Conservation (phyloP, 2,888 invertebrate genomes). For the Drosophila neotestacea region DNA sequence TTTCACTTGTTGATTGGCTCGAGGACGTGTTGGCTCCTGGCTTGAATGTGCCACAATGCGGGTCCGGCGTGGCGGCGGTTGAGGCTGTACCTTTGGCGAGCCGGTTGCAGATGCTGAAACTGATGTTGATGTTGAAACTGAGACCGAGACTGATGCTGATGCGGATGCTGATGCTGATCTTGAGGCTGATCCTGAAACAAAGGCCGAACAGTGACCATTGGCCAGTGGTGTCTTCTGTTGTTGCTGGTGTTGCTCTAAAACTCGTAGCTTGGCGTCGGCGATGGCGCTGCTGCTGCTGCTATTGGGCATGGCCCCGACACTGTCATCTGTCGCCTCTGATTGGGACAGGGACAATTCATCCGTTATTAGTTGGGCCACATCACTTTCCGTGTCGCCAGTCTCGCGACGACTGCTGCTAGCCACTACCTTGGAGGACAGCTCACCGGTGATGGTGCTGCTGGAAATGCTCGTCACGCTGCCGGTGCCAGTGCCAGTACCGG, state of each 20-base stretch:
- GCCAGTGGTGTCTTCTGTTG: slow-evolving; percentile 46
- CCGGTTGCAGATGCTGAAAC: slow-evolving; percentile 14
- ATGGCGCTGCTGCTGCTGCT: slow-evolving; percentile 72
- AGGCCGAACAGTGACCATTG: slow-evolving; percentile 62
- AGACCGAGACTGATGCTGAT: slow-evolving; percentile 9
- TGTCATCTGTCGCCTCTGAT: slow-evolving; percentile 83
- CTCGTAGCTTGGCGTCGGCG: slow-evolving; percentile 73
- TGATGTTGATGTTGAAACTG: slow-evolving; percentile 14
- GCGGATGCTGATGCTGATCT: background rate
- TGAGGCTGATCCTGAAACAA: background rate
- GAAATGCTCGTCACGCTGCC: slow-evolving; percentile 83
- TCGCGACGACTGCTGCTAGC: slow-evolving; percentile 78
- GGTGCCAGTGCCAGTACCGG: slow-evolving; percentile 28
- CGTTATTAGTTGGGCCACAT: slow-evolving; percentile 80
- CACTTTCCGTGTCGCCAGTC: slow-evolving; percentile 81
- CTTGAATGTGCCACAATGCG: slow-evolving; percentile 63
- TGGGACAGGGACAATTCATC: slow-evolving; percentile 79
- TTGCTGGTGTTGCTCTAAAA: slow-evolving; percentile 73
- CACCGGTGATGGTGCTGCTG: slow-evolving; percentile 84
- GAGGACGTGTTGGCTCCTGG: slow-evolving; percentile 55
- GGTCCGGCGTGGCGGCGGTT: slow-evolving; percentile 67
- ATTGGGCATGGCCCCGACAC: slow-evolving; percentile 74
- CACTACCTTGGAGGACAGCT: slow-evolving; percentile 70
- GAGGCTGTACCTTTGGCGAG: slow-evolving; percentile 57
- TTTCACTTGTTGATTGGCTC: slow-evolving; percentile 72